Evolutionary conservation across 2,888 invertebrate genomes (phyloP).

Genomic region (Maniola hyperantus): DNA sequence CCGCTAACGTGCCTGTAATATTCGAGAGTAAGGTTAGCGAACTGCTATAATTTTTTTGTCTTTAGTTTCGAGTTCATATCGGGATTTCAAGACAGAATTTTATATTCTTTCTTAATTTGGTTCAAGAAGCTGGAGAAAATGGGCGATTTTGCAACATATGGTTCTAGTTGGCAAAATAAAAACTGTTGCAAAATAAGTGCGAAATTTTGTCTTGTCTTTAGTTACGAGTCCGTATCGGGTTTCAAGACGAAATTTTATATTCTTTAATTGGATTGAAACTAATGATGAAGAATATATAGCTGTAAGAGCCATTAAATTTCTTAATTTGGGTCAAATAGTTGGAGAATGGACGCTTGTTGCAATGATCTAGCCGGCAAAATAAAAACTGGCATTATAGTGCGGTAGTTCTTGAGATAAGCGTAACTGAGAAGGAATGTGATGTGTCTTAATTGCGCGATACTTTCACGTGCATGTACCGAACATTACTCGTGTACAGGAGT

Average conservation of each 20-base stretch:
- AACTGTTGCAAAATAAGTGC: too few relatives aligned
- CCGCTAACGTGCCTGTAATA: slow-evolving; percentile 90
- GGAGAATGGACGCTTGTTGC: slow-evolving; percentile 9
- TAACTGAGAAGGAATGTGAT: slow-evolving; percentile 42
- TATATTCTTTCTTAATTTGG: slow-evolving; percentile 16
- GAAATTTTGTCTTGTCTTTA: too few relatives aligned
- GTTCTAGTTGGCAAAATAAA: slow-evolving; percentile 25
- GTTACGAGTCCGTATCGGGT: background rate
- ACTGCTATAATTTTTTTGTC: background rate
- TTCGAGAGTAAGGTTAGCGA: slow-evolving; percentile 25
- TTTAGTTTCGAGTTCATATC: background rate
- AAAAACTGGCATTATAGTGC: slow-evolving; percentile 32
- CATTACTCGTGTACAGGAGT: slow-evolving; percentile 50
- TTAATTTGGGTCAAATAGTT: slow-evolving; percentile 14
- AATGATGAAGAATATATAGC: too few relatives aligned
- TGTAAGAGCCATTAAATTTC: background rate
- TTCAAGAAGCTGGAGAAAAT: slow-evolving; percentile 1
- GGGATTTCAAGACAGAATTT: background rate
- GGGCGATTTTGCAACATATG: slow-evolving; percentile 15
- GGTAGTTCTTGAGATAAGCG: slow-evolving; percentile 38
- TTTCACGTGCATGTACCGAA: slow-evolving; percentile 53
- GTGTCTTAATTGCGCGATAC: slow-evolving; percentile 51
- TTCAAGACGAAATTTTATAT: background rate
- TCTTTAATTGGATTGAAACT: background rate
- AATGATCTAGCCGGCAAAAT: slow-evolving; percentile 20